Base-by-base conservation (phyloP, 2,113 vertebrate species). In the Xiphophorus hellerii region DNA sequence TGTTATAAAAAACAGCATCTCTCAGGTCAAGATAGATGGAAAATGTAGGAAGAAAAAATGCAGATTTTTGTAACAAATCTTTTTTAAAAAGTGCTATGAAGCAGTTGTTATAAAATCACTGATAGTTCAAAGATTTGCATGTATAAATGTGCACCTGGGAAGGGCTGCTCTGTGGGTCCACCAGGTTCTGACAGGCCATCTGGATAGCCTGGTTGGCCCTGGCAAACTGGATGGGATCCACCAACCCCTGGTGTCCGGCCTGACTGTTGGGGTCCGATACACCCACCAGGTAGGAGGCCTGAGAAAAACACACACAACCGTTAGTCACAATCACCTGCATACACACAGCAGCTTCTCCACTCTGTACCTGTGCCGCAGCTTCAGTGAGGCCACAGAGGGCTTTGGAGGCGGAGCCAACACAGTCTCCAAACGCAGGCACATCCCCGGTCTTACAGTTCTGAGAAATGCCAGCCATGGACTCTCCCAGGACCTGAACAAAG, bases 261-360 rank as follows among this genome's bases (percentile, higher is more conserved):
- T 99, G 98, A 88, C 98, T 99, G 92, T 98, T 99, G 1, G 98
- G 98, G 84, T 99, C 98, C 0, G 98, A 99, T 89, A 99, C 96
- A 29, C 98, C 98, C 1, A 99, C 98, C 77, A 99, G 90, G 91
- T 99, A 99, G 20, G 98, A 96, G 3, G 98, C 95, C 98, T 99
- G 80, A 62, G 62, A 82, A 69, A 58, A 66, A 37, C n/a, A 30
- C 6, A 27, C 35, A 39, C 28, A 29, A 69, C 33, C 8, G 70
- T 12, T n/a, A 33, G 35, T 20, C 42, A 71, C 6, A 37, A 54
- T 48, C 30, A 35, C 25, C 39, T 35, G n/a, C 12, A 58, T 12
- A 62, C 31, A 29, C 1, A 68, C 48, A 10, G 20, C 3, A 58
- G 42, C 5, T 10, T 25, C n/a, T 54, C 5, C 25, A 44, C 3